These are phyloP conservation scores for Drosophila parabipectinata DNA, from an alignment of 1,140 invertebrate genomes.

Conservation along the genomic window DNA sequence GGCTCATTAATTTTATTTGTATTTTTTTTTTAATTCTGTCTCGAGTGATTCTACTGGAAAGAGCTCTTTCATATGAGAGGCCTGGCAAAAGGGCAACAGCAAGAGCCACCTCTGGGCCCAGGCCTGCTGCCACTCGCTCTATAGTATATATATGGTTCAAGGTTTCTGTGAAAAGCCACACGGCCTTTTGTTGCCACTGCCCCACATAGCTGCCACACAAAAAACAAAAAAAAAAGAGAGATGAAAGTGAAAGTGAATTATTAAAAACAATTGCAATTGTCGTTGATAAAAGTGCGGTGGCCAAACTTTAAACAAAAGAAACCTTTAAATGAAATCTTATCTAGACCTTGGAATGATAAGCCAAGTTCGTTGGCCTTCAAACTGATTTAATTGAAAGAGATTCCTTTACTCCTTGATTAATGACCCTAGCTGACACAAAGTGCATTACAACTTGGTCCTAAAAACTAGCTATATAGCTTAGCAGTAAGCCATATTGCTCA, in stretches of 20 bases:
- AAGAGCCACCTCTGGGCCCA: background rate
- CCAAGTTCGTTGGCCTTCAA: too few species aligned
- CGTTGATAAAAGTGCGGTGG: conserved; percentile 53
- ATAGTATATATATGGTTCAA: conserved; percentile 45
- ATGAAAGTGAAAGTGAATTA: conserved; percentile 67
- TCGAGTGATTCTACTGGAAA: conserved; percentile 37
- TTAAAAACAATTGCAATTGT: conserved; percentile 75
- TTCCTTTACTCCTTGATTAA: conserved; percentile 55
- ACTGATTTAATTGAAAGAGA: conserved; percentile 31
- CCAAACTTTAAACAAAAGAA: too few species aligned
- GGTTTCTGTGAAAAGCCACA: conserved; percentile 19
- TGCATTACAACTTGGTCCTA: conserved; percentile 12
- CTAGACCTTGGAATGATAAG: too few species aligned
- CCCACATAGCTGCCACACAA: background rate
- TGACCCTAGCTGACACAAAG: conserved; percentile 30
- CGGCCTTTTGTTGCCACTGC: conserved; percentile 12
- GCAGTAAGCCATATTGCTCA: conserved; percentile 58
- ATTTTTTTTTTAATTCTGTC: conserved; percentile 47
- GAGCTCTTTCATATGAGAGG: background rate
- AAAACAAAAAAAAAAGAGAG: conserved; percentile 6
- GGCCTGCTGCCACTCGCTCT: background rate
- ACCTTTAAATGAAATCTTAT: background rate
- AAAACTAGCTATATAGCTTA: conserved; percentile 6
- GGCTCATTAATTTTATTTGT: conserved; percentile 67
- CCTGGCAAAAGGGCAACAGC: background rate